phyloP scores from a whole-genome alignment of 1,140 invertebrate genomes.

The Rhopalosiphum maidis region DNA sequence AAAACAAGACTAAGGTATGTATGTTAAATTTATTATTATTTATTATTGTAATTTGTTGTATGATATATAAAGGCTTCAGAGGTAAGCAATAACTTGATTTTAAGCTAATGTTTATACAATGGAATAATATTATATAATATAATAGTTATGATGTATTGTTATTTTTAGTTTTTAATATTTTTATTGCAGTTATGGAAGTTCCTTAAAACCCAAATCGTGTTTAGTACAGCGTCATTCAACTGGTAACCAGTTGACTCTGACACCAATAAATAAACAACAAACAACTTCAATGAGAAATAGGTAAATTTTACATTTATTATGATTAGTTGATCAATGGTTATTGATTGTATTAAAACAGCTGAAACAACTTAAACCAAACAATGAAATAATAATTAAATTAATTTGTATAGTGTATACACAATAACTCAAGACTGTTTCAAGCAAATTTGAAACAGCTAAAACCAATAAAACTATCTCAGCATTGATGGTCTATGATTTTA shows the following conservation, averaged over 20 bases:
- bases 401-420: no score
- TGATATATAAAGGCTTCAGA: background rate
- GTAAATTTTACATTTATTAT: slow-evolving; percentile 2
- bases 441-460: no score
- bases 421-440: no score
- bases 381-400: no score
- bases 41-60: background rate
- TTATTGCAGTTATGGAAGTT: slow-evolving; percentile 69
- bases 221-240: slow-evolving; percentile 70
- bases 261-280: slow-evolving; percentile 55
- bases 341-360: background rate
- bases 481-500: no score
- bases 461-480: no score
- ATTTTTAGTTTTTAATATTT: background rate
- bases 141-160: background rate
- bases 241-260: slow-evolving; percentile 63
- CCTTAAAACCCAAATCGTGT: slow-evolving; percentile 77
- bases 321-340: background rate
- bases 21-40: background rate
- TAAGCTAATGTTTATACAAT: background rate
- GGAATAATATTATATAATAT: background rate
- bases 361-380: no score
- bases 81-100: background rate
- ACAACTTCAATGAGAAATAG: slow-evolving; percentile 54
- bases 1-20: slow-evolving; percentile 71